Evolutionary conservation across 2,888 invertebrate genomes (phyloP).

Genomic region (Cinara cedri): DNA sequence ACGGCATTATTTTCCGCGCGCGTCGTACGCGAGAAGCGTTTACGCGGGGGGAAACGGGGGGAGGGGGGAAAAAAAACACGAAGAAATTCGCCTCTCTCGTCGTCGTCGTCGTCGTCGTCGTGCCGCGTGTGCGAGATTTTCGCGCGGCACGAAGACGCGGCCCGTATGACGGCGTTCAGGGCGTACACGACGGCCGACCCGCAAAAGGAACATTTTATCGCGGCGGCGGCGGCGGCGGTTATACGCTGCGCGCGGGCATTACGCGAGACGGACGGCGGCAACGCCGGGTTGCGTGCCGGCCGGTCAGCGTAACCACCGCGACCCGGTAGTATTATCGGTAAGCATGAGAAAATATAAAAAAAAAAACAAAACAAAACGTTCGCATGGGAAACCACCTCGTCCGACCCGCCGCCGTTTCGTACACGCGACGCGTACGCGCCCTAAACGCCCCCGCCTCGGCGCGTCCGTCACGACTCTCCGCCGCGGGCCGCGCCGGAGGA

Average conservation of each 20-base stretch:
- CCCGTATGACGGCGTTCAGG: not conserved
- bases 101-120: too few species aligned
- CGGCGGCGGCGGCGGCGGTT: constrained; percentile 6
- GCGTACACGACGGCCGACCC: constrained; percentile 24
- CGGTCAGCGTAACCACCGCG: constrained; percentile 22
- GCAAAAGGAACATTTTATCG: too few species aligned
- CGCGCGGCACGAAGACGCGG: constrained; percentile 17
- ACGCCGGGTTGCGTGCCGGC: constrained; percentile 43
- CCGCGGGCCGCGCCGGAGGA: not conserved
- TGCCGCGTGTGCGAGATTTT: not conserved
- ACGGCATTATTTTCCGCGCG: not conserved
- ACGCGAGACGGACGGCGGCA: constrained; percentile 11
- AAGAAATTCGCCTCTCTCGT: not conserved
- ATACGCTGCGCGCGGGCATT: too few species aligned
- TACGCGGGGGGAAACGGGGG: not conserved
- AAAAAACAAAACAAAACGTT: too few species aligned
- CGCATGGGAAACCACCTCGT: constrained; percentile 28
- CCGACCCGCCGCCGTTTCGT: not conserved
- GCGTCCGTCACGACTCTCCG: constrained; percentile 27
- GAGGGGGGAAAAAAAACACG: constrained; percentile 8
- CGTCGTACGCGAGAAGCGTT: not conserved
- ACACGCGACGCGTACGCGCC: not conserved
- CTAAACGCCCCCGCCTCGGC: too few species aligned
- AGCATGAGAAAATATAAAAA: too few species aligned
- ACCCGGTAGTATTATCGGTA: constrained; percentile 22